Conservation (phyloP, 2,888 invertebrate genomes). For the Pristionchus mayeri region DNA sequence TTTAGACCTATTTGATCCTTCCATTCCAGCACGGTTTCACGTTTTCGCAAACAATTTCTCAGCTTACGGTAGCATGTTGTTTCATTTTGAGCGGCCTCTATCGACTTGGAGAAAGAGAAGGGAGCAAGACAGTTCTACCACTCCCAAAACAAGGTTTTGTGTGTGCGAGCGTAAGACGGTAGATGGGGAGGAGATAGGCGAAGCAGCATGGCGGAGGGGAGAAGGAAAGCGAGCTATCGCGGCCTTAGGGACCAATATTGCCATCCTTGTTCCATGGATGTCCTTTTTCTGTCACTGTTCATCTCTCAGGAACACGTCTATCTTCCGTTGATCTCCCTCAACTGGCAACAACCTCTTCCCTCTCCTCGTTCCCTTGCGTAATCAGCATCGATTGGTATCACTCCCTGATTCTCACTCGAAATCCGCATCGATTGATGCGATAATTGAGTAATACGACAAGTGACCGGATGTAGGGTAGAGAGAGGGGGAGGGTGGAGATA, state of each 20-base stretch:
- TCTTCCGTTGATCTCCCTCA: slow-evolving; percentile 20
- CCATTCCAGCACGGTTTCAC: neutral
- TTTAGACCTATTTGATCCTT: too few relatives aligned
- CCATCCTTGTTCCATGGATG: neutral
- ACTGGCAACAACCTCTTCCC: neutral
- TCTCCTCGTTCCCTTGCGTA: neutral
- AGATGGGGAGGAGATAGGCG: slow-evolving; percentile 26
- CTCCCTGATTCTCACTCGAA: neutral
- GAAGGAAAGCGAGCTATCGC: too few relatives aligned
- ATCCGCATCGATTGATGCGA: slow-evolving; percentile 38
- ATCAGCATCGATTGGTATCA: neutral
- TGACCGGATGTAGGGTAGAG: slow-evolving; percentile 41
- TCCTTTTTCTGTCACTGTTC: neutral
- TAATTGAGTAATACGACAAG: slow-evolving; percentile 48
- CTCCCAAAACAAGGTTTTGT: slow-evolving; percentile 42
- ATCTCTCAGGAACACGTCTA: neutral
- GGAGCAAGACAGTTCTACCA: slow-evolving; percentile 22
- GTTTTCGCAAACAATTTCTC: neutral
- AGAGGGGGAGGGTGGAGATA: neutral
- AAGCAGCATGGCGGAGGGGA: neutral
- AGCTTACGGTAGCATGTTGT: neutral
- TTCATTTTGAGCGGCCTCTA: slow-evolving; percentile 12
- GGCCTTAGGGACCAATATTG: neutral
- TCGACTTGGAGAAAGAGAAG: neutral
- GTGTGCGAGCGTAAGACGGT: slow-evolving; percentile 15